Evolutionary conservation across 2,797 vertebrate species (phyloP), one percentile per base, ranked within the genome.

Genomic region (Melanotaenia boesemani): DNA sequence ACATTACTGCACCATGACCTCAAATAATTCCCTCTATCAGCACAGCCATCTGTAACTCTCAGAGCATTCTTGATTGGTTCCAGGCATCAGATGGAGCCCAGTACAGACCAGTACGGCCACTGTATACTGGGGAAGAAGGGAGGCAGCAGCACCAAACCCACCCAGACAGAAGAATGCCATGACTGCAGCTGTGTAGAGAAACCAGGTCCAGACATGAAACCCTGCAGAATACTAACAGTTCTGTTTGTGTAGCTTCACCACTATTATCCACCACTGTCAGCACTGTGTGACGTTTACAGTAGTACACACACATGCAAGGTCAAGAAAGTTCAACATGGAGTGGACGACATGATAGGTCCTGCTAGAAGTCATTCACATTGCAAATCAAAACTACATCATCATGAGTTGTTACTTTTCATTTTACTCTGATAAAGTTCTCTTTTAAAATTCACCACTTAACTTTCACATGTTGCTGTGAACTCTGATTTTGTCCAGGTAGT

Each of bases 131-230:
- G 52, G 86, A 92, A 9, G 70, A 69, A 72, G 63, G 77, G 69
- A 67, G 71, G 44, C 78, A 70, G 46, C 81, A 85, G 58, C 78
- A 85, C 77, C 92, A 94, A 61, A 95, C 95, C 71, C 94, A 97
- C 82, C 94, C 95, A 92, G 95, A 81, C 96, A 96, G 90, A 97
- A 97, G 94, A 96, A 94, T 77, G 85, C 95, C 77, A 94, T 96
- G 95, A 97, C 97, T 12, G 96, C 97, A 77, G 96, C 96, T 10
- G 96, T 98, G 89, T 97, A 97, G 91, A 86, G 26, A 0, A 72
- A 75, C 30, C 65, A 46, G 41, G 48, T 68, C 26, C 67, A 58
- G 62, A 64, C 44, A 66, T 46, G 36, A 59, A 54, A 79, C 63
- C 15, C 66, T 74, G 74, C 79, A 65, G 32, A 56, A 54, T 12